phyloP scores from a whole-genome alignment of 2,797 vertebrate genomes.

The Hozukius guyotensis region DNA sequence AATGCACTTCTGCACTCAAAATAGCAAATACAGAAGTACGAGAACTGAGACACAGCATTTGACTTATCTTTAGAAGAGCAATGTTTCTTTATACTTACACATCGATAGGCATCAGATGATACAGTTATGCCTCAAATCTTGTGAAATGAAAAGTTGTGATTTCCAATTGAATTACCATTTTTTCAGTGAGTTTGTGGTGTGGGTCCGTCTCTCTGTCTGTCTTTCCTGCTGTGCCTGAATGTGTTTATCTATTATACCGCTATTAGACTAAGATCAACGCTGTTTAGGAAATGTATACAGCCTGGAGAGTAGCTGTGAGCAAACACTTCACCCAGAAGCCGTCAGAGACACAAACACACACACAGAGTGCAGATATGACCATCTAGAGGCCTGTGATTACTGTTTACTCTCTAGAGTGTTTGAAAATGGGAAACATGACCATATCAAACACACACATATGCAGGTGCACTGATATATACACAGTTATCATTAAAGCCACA shows the following conservation, averaged over 20 bases:
- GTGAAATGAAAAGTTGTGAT: not conserved
- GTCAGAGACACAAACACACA: not conserved
- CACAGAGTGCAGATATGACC: not conserved
- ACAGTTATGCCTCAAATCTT: not conserved
- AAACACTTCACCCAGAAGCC: not conserved
- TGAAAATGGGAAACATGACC: not conserved
- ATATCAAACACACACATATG: not conserved
- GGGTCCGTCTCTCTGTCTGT: not conserved
- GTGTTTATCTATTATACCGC: not conserved
- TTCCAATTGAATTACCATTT: not conserved
- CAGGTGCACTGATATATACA: not conserved
- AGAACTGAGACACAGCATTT: not conserved
- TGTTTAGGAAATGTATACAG: not conserved
- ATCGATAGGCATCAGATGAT: not conserved
- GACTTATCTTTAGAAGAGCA: not conserved
- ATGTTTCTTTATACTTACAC: not conserved
- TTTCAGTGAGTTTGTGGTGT: not conserved
- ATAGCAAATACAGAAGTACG: too few relatives aligned
- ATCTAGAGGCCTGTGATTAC: not conserved
- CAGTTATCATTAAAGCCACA: not conserved
- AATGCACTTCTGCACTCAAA: too few relatives aligned
- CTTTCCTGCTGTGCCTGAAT: not conserved
- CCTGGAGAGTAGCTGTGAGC: not conserved
- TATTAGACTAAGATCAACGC: not conserved
- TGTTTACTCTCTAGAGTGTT: constrained; percentile 20